Conservation (phyloP, 2,888 invertebrate genomes). For the Dichetophora obliterata region DNA sequence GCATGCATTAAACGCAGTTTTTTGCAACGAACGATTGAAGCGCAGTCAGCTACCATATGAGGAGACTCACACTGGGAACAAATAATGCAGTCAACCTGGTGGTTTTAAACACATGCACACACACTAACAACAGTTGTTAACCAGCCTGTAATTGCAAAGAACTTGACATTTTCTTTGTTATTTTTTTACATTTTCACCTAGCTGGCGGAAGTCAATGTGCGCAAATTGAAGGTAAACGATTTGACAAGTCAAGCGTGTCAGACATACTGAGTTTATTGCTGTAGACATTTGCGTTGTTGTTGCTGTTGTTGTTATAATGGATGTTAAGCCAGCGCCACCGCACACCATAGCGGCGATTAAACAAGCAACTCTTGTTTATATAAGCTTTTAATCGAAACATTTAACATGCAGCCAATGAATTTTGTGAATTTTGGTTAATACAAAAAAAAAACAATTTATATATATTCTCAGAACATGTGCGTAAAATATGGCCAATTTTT, state of each 20-base stretch:
- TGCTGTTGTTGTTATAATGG: background rate
- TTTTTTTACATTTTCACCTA: background rate
- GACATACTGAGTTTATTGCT: background rate
- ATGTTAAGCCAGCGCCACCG: background rate
- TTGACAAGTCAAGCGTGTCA: constrained; percentile 30
- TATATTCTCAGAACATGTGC: too few relatives aligned
- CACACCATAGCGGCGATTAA: background rate
- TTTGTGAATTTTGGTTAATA: too few relatives aligned
- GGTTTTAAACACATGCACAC: background rate
- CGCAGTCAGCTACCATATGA: background rate
- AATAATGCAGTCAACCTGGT: background rate
- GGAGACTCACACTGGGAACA: background rate
- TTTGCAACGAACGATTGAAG: background rate
- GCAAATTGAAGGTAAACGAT: constrained; percentile 39
- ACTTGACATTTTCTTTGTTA: constrained; percentile 30
- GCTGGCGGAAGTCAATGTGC: constrained; percentile 32
- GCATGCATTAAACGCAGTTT: background rate
- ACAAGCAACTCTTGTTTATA: background rate
- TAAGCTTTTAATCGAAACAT: background rate
- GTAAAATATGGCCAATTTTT: background rate
- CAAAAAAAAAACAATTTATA: too few relatives aligned
- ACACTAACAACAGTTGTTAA: constrained; percentile 16
- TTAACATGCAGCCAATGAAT: too few relatives aligned
- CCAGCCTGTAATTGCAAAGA: constrained; percentile 31
- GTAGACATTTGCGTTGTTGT: constrained; percentile 8